These are phyloP conservation scores for Coptodon rendalli DNA, from an alignment of 2,113 vertebrate species.

Conservation along the genomic window DNA sequence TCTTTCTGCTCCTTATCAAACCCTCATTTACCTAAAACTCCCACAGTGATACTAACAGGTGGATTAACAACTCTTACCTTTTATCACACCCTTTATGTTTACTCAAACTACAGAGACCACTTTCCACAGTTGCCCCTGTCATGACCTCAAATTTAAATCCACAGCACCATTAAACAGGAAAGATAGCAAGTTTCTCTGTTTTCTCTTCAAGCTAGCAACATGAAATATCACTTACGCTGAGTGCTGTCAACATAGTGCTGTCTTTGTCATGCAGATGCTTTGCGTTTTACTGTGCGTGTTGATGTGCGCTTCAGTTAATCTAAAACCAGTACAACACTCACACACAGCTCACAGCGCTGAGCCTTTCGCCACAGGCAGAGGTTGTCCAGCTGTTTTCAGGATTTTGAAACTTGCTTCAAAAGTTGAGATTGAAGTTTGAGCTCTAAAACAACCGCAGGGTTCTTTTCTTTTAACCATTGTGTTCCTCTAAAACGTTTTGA, in stretches of 20 bases:
- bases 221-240: background rate
- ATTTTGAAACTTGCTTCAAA: background rate
- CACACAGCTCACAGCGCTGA: background rate
- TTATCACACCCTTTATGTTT: background rate
- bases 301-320: background rate
- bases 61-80: background rate
- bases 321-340: background rate
- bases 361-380: background rate
- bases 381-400: background rate
- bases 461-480: background rate
- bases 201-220: background rate
- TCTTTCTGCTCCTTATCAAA: background rate
- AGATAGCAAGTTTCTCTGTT: background rate
- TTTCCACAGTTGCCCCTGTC: background rate
- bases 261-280: background rate
- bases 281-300: background rate
- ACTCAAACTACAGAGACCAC: background rate
- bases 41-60: background rate
- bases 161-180: background rate
- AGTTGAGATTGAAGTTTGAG: background rate
- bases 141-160: background rate
- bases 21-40: constrained; percentile 4
- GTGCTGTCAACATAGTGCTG: background rate
- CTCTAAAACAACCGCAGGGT: background rate
- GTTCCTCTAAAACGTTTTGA: background rate